Base-by-base conservation (phyloP, 2,113 vertebrate genomes). In the Hyla sarda region DNA sequence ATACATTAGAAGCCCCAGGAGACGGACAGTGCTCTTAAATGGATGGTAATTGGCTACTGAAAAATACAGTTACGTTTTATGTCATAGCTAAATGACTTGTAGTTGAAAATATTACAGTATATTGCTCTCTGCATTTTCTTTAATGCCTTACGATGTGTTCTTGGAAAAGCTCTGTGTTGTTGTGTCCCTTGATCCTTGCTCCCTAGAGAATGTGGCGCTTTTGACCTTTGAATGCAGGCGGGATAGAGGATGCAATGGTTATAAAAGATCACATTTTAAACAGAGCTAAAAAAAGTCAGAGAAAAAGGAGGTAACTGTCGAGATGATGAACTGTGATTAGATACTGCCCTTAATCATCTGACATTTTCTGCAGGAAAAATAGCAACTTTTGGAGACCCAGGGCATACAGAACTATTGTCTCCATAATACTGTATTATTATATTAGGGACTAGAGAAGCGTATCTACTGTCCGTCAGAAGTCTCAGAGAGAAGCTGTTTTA, bases 1-100 rank as follows among this genome's bases (percentile, higher is more conserved):
- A 81, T 90, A 89, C 90, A 93, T 87, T 90, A 88, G 88, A 89
- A 86, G 83, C 85, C 88, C 89, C 89, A 69, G 74, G 90, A 92
- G 89, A 80, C 73, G 91, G 88, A 91, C 89, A 87, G 58, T 87
- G 89, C 67, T 41, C 88, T 92, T 90, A 86, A 91, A 67, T 78
- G 90, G 88, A 90, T 89, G 91, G 88, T 89, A 91, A 91, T 90
- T 91, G 90, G 71, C 90, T 82, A 86, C 65, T 62, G 65, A 85
- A 82, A 82, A 89, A 88, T 88, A 23, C 83, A 89, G 83, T 89
- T 79, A 19, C 58, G 82, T 92, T 91, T 90, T 89, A 89, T 92
- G 89, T 89, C 89, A 30, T 83, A 86, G 78, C 89, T 77, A 87
- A 87, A 62, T 90, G 67, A 90, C 86, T 74, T 60, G 85, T 74